Conservation (phyloP, 2,888 invertebrate genomes). For the Hirtodrosophila trivittata region DNA sequence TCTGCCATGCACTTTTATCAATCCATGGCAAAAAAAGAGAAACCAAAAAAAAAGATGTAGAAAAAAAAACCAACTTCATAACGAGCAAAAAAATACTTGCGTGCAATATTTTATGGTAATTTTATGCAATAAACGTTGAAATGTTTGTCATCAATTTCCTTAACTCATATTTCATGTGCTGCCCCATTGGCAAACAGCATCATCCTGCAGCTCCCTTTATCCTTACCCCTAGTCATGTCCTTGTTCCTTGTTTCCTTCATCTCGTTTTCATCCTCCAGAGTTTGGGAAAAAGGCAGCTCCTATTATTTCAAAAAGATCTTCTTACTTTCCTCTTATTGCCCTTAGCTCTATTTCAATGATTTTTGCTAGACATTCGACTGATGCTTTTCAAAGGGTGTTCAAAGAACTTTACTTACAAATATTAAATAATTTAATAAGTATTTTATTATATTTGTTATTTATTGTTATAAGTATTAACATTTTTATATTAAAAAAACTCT, state of each 20-base stretch:
- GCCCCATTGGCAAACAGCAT: slow-evolving; percentile 47
- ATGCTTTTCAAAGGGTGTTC: slow-evolving; percentile 36
- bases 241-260: not conserved
- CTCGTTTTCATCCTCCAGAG: not conserved
- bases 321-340: slow-evolving; percentile 15
- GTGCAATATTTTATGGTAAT: slow-evolving; percentile 76
- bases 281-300: slow-evolving; percentile 24
- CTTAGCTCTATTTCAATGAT: slow-evolving; percentile 37
- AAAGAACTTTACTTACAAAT: not conserved
- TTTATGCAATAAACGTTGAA: slow-evolving; percentile 78
- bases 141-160: slow-evolving; percentile 78
- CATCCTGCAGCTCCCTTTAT: not conserved
- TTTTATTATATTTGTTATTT: too few species aligned
- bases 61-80: slow-evolving; percentile 42
- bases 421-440: not conserved
- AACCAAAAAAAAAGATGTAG: too few species aligned
- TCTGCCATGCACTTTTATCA: slow-evolving; percentile 38
- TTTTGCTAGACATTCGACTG: slow-evolving; percentile 23
- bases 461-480: not conserved
- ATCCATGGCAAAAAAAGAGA: slow-evolving; percentile 29
- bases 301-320: slow-evolving; percentile 54
- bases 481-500: not conserved
- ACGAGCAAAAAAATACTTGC: slow-evolving; percentile 58
- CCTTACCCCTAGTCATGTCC: not conserved
- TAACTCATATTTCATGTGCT: slow-evolving; percentile 78